Base-by-base conservation (phyloP, 2,888 invertebrate species). In the Molanna angustata region DNA sequence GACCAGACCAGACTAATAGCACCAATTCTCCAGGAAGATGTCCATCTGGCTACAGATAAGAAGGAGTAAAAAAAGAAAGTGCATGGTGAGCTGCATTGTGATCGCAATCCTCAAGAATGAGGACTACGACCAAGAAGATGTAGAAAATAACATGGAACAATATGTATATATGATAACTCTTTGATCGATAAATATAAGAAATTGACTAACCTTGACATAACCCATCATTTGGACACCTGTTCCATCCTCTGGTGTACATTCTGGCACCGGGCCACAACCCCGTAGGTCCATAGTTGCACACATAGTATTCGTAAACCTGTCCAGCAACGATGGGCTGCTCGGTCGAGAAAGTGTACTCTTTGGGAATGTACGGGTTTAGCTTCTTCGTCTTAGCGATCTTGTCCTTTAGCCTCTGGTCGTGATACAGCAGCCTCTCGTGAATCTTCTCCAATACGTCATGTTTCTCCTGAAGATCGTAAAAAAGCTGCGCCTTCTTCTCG, bases 221-320 rank as follows among this genome's bases (percentile, higher is more conserved):
- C 17, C 51, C 50, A 7, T 27, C 37, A 27, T 53, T 44, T 9
- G 49, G 42, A 31, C 58, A 58, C 2, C 16, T 33, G 33, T 51
- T 58, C 17, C 18, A 19, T 18, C 58, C 58, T 42, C 39, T 53
- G 1, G 56, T 54, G 40, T 58, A 58, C 54, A 56, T 49, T 17
- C 58, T 50, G 11, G 54, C 51, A 2, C 54, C 56, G 1, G 66
- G 67, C 50, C 68, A 68, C 52, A 69, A 69, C 14, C 71, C 71
- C 2, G 67, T 59, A 3, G 71, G 71, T 4, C 71, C 71, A 57
- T 71, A 71, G 58, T 71, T 71, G 57, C 71, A 71, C 7, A 70
- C 60, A 31, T 70, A 65, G 48, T 69, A 67, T 47, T 69, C 68
- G 19, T 51, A 49, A 22, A 43, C 54, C 7, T 52, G 39, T 20